Evolutionary conservation across 2,797 vertebrate species (phyloP).

Genomic region (Peromyscus eremicus): DNA sequence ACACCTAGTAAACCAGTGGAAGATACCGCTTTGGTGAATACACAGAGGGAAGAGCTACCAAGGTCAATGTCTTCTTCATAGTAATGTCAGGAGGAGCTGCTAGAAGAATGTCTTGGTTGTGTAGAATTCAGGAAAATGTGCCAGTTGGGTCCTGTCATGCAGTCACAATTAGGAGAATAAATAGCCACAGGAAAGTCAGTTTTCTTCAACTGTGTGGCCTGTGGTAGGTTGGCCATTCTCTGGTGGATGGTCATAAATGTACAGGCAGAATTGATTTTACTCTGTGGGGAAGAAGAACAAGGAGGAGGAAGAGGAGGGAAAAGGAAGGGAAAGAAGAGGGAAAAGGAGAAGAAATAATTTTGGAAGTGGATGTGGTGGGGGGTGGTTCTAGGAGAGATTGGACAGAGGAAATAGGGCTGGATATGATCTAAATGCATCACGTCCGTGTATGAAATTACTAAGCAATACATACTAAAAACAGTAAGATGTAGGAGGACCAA

Average conservation of each 20-base stretch:
- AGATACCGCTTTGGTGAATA: neutral
- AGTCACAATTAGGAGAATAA: neutral
- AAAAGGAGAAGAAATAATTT: neutral
- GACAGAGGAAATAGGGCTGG: too few relatives aligned
- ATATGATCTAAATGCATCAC: neutral
- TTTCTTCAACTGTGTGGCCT: neutral
- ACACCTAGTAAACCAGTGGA: fast-evolving
- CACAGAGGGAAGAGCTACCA: neutral
- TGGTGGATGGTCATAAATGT: neutral
- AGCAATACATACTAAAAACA: neutral
- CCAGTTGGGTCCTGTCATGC: too few relatives aligned
- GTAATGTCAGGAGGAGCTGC: neutral
- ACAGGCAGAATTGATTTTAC: neutral
- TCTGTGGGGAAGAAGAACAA: neutral
- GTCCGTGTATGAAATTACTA: neutral
- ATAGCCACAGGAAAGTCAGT: neutral
- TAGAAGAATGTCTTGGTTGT: neutral
- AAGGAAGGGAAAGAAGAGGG: neutral
- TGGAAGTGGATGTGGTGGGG: neutral
- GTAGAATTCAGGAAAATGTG: neutral
- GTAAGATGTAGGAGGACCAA: fast-evolving
- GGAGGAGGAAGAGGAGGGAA: neutral
- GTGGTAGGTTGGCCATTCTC: neutral
- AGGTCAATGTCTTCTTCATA: neutral
- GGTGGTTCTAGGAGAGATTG: neutral